Evolutionary conservation across 2,888 invertebrate species (phyloP).

Genomic region (Crocallis elinguaria): DNA sequence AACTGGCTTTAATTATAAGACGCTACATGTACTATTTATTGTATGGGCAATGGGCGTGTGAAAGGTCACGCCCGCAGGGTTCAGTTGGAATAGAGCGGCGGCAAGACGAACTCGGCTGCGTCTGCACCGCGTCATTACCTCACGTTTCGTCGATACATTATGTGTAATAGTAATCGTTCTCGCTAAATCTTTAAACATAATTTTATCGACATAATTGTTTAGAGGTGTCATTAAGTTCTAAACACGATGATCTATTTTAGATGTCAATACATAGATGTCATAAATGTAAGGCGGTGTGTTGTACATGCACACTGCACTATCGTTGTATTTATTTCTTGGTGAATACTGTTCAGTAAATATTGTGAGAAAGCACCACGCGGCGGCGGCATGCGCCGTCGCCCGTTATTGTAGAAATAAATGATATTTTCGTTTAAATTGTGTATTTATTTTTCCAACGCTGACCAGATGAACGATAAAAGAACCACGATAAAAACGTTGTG

Average conservation of each 20-base stretch:
- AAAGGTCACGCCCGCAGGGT: too few species aligned
- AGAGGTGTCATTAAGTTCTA: conserved; percentile 70
- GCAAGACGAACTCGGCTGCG: conserved; percentile 50
- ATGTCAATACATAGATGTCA: conserved; percentile 70
- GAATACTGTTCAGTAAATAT: conserved; percentile 78
- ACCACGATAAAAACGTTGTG: too few species aligned
- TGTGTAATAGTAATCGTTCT: conserved; percentile 67
- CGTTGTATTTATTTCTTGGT: conserved; percentile 77
- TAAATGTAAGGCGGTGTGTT: conserved; percentile 69
- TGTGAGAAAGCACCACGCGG: conserved; percentile 76
- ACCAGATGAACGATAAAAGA: too few species aligned
- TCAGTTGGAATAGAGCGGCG: conserved; percentile 65
- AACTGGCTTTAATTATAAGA: conserved; percentile 32
- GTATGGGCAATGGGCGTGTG: background rate
- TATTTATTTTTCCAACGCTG: conserved; percentile 47
- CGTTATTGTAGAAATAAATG: conserved; percentile 83
- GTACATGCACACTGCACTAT: conserved; percentile 56
- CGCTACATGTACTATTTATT: background rate
- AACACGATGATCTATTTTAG: conserved; percentile 69
- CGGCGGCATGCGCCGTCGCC: conserved; percentile 59
- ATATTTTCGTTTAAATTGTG: conserved; percentile 82
- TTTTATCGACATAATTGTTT: conserved; percentile 69
- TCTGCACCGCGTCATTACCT: conserved; percentile 77
- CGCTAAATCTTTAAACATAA: conserved; percentile 72
- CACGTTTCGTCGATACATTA: conserved; percentile 69